Evolutionary conservation across 2,113 vertebrate genomes (phyloP).

Genomic region (Nicator chloris): DNA sequence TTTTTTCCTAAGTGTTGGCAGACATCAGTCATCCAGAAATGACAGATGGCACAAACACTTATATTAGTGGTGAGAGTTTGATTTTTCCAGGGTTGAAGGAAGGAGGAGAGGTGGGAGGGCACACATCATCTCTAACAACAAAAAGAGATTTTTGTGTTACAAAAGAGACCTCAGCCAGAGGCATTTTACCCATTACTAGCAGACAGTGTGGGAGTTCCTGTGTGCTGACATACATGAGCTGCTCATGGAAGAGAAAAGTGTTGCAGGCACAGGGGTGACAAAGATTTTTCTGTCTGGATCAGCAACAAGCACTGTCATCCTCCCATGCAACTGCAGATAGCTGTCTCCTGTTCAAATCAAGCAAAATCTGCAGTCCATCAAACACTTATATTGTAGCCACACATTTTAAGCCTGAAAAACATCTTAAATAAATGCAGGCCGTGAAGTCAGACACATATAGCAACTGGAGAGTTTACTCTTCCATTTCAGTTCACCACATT

Average conservation of each 20-base stretch:
- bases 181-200: not conserved
- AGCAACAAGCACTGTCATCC: not conserved
- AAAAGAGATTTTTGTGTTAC: no score
- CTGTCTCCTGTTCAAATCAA: not conserved
- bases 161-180: not conserved
- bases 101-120: not conserved
- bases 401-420: not conserved
- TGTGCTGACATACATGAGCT: accelerated
- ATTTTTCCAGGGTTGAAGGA: accelerated
- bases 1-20: not conserved
- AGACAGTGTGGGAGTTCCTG: not conserved
- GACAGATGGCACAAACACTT: not conserved
- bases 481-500: not conserved
- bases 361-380: not conserved
- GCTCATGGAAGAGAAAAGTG: not conserved
- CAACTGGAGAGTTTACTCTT: not conserved
- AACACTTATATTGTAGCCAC: not conserved
- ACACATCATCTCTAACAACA: not conserved
- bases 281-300: not conserved
- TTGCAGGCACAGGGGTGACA: not conserved
- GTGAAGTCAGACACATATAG: not conserved
- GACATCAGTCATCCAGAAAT: no score
- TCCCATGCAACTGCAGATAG: not conserved
- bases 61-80: not conserved
- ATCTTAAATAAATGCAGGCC: not conserved